Conservation (phyloP, 2,797 vertebrate species). For the Poecilia wingei region DNA sequence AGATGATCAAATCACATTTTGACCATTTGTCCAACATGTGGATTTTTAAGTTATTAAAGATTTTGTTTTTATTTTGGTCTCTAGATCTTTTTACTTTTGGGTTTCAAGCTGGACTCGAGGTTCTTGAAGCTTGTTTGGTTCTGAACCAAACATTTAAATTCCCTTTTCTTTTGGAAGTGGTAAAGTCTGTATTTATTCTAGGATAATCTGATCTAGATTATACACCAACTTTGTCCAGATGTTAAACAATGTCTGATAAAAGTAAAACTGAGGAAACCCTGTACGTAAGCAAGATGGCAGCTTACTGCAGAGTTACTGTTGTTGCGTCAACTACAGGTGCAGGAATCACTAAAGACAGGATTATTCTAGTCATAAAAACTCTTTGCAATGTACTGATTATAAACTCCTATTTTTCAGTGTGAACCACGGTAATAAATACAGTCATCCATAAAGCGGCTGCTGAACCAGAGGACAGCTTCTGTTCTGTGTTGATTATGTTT, state of each 20-base stretch:
- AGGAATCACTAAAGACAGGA: not conserved
- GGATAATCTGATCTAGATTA: not conserved
- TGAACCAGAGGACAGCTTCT: not conserved
- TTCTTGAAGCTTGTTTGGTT: not conserved
- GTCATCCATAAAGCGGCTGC: not conserved
- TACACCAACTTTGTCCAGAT: not conserved
- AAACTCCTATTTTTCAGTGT: not conserved
- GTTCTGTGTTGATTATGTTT: not conserved
- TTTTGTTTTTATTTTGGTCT: not conserved
- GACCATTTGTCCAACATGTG: not conserved
- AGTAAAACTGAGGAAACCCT: not conserved
- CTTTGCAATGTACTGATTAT: not conserved
- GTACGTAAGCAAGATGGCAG: not conserved
- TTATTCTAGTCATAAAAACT: not conserved
- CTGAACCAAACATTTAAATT: not conserved
- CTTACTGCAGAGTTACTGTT: not conserved
- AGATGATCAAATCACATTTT: not conserved
- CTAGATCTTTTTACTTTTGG: not conserved
- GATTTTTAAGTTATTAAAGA: not conserved
- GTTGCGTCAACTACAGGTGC: not conserved
- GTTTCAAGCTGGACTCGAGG: not conserved
- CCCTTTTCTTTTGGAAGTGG: not conserved
- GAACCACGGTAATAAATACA: not conserved
- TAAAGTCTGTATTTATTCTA: not conserved
- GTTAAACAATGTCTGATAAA: not conserved